A percentile compares a stretch with the other conserved stretches of the same genome.
Conservation (phyloP, 2,113 vertebrate species). For the Tenebrosternarchus preto region DNA sequence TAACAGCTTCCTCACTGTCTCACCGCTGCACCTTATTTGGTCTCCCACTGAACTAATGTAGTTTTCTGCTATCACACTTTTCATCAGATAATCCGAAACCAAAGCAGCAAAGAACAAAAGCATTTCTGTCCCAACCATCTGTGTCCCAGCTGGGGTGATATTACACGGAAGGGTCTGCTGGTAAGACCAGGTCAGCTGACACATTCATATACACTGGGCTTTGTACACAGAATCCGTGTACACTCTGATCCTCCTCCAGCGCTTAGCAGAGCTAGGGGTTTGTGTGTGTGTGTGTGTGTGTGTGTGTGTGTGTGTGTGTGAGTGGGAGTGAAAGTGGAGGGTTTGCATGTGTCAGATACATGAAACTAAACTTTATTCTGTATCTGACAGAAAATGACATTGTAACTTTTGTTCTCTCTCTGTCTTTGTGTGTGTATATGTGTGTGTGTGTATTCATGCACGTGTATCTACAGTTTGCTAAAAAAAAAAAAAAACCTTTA, state of each 20-base stretch:
- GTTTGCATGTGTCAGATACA: conserved; percentile 14
- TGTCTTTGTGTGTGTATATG: not conserved
- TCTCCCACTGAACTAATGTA: conserved; percentile 55
- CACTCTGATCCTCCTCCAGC: conserved; percentile 24
- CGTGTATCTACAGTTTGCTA: not conserved
- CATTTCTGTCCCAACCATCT: conserved; percentile 48
- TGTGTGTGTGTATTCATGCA: not conserved
- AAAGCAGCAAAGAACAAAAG: conserved; percentile 61
- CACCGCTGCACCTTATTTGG: not conserved
- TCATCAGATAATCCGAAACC: conserved; percentile 61
- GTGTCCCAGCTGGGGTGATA: conserved; percentile 60
- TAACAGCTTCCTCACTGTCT: not conserved
- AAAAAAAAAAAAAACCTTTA: not conserved
- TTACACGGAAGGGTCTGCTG: conserved; percentile 43
- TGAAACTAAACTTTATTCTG: conserved; percentile 29
- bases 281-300: not conserved
- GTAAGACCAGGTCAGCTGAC: conserved; percentile 51
- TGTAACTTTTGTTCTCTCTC: not conserved
- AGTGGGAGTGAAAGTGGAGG: conserved; percentile 3
- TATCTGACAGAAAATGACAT: conserved; percentile 24
- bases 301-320: not conserved
- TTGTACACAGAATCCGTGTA: not conserved
- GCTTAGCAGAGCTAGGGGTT: conserved; percentile 46
- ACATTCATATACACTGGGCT: conserved; percentile 53
- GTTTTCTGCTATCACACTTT: conserved; percentile 57